Conservation (phyloP, 2,113 vertebrate species). For the Phoenicopterus ruber region DNA sequence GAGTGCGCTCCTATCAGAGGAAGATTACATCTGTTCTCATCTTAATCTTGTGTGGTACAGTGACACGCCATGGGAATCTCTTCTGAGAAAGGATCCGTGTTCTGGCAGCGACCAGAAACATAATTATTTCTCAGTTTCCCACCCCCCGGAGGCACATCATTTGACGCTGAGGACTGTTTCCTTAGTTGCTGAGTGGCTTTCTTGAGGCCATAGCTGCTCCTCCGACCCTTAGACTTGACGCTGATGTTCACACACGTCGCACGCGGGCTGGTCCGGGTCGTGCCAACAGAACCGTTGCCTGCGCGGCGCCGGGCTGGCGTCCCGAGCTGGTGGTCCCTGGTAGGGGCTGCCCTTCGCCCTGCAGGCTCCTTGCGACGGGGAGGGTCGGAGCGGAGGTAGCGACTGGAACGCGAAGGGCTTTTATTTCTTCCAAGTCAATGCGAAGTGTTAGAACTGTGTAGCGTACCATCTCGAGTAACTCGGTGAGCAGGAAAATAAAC, state of each 20-base stretch:
- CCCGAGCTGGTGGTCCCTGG: fast-evolving
- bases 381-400: neutral
- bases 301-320: neutral
- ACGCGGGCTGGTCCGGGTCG: fast-evolving
- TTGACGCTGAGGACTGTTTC: neutral
- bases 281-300: fast-evolving
- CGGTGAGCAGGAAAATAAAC: neutral
- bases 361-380: neutral
- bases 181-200: neutral
- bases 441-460: fast-evolving
- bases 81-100: neutral
- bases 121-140: neutral
- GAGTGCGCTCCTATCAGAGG: fast-evolving
- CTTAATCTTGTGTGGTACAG: neutral
- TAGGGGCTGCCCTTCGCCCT: neutral
- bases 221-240: fast-evolving
- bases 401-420: neutral
- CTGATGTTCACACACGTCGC: fast-evolving
- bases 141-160: too few species aligned
- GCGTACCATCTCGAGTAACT: neutral
- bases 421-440: neutral
- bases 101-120: neutral
- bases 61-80: fast-evolving
- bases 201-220: neutral
- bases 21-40: too few species aligned